These are phyloP conservation scores for Lithophane leautieri DNA, from an alignment of 2,888 invertebrate species.

Conservation along the genomic window DNA sequence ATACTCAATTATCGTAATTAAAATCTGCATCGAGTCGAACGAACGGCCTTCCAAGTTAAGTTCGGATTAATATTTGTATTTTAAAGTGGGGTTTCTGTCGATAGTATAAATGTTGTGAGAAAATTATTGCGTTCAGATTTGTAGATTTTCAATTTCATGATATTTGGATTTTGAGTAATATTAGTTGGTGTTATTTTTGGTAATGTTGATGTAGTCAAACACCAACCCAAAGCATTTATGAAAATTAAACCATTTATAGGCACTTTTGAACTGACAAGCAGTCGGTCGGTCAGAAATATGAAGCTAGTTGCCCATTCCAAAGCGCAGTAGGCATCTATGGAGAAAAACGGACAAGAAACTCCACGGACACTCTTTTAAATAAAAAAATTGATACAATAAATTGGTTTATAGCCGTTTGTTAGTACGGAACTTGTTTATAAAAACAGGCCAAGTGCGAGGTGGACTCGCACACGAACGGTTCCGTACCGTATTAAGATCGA, in stretches of 20 bases:
- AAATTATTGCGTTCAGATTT: slow-evolving; percentile 23
- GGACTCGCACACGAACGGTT: too few species aligned
- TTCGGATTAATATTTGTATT: slow-evolving; percentile 32
- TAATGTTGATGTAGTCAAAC: neutral
- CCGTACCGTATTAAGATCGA: too few species aligned
- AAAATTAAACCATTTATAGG: too few species aligned
- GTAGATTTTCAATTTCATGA: slow-evolving; percentile 35
- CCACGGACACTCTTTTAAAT: too few species aligned
- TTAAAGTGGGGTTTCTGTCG: neutral
- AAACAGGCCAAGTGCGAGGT: too few species aligned
- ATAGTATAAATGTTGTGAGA: slow-evolving; percentile 4
- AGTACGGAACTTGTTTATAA: neutral
- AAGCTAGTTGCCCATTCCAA: too few species aligned
- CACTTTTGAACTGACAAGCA: too few species aligned
- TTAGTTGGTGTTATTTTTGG: neutral
- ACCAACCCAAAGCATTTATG: too few species aligned
- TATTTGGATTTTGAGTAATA: slow-evolving; percentile 1
- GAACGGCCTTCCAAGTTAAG: slow-evolving; percentile 3
- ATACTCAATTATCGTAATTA: slow-evolving; percentile 57
- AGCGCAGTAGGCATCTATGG: too few species aligned
- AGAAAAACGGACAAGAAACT: too few species aligned
- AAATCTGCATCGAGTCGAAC: slow-evolving; percentile 19
- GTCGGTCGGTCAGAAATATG: too few species aligned
- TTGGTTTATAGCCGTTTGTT: neutral
- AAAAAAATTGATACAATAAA: too few species aligned